Percentiles rank a stretch among this genome's conserved stretches.
These are phyloP conservation scores for Mastigias papua DNA, from an alignment of 30 jellyfish, hydroid and myxozoan species.

Conservation along the genomic window DNA sequence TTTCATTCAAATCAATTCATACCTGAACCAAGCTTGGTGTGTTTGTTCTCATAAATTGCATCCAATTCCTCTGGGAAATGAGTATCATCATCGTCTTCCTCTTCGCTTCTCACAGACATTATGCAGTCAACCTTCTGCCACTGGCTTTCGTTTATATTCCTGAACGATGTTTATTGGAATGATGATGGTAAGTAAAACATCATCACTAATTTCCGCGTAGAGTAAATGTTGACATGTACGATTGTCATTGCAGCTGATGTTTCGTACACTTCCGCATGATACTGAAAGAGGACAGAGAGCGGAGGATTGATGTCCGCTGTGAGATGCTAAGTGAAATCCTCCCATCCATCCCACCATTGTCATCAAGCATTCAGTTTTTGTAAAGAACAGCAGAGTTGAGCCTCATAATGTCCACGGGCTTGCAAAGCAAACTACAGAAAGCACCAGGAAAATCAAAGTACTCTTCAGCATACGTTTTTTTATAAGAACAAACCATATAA, in stretches of 20 bases:
- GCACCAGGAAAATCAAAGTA: too few relatives aligned
- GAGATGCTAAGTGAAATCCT: neutral
- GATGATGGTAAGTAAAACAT: neutral
- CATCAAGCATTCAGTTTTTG: neutral
- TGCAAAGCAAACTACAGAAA: too few relatives aligned
- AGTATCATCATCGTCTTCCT: slow-evolving; percentile 33
- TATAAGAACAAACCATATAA: too few relatives aligned
- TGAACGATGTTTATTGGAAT: neutral
- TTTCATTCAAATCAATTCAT: neutral
- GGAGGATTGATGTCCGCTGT: neutral
- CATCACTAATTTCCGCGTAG: neutral
- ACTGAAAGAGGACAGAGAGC: neutral
- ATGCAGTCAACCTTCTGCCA: neutral
- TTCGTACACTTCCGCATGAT: neutral
- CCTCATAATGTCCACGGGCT: too few relatives aligned
- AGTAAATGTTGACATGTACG: neutral
- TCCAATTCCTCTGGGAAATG: slow-evolving; percentile 73
- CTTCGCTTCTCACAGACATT: slow-evolving; percentile 38
- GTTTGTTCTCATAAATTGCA: slow-evolving; percentile 64
- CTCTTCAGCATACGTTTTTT: too few relatives aligned
- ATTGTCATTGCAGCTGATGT: neutral
- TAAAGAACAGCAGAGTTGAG: too few relatives aligned
- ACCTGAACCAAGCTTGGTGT: slow-evolving; percentile 80
- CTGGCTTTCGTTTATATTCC: neutral
- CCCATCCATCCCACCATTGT: neutral